phyloP scores from a whole-genome alignment of 30 jellyfish, hydroid and myxozoan genomes.

The Aurelia aurita complex sp. Pacific region DNA sequence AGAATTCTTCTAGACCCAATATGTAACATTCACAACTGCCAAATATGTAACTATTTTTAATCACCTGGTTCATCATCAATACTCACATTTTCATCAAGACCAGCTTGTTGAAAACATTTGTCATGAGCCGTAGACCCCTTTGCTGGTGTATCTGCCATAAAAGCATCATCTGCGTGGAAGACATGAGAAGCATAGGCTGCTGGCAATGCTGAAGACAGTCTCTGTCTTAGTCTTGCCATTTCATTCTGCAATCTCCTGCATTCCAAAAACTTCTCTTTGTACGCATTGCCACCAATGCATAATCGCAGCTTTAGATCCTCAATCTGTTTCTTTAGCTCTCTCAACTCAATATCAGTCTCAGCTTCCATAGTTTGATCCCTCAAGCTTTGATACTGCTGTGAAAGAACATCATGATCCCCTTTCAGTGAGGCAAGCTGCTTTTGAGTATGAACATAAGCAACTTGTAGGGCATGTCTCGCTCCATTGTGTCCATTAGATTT shows the following conservation, averaged over 20 bases:
- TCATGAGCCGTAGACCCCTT: no score
- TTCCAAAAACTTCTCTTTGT: conserved; percentile 53
- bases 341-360: not conserved
- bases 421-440: conserved; percentile 66
- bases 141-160: no score
- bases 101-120: no score
- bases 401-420: conserved; percentile 52
- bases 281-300: conserved; percentile 80
- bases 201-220: not conserved
- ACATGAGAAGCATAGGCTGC: not conserved
- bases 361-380: conserved; percentile 36
- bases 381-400: conserved; percentile 26
- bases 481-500: conserved; percentile 66
- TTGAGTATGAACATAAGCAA: conserved; percentile 72
- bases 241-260: conserved; percentile 56
- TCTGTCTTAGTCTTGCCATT: not conserved
- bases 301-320: conserved; percentile 80
- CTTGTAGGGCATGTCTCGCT: conserved; percentile 77
- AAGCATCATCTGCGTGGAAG: not conserved
- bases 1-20: no score
- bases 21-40: no score
- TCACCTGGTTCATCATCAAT: no score
- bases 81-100: no score
- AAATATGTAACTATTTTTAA: no score
- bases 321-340: conserved; percentile 38